These are phyloP conservation scores for Periophthalmus modestus DNA, from an alignment of 2,113 vertebrate genomes.

Conservation along the genomic window DNA sequence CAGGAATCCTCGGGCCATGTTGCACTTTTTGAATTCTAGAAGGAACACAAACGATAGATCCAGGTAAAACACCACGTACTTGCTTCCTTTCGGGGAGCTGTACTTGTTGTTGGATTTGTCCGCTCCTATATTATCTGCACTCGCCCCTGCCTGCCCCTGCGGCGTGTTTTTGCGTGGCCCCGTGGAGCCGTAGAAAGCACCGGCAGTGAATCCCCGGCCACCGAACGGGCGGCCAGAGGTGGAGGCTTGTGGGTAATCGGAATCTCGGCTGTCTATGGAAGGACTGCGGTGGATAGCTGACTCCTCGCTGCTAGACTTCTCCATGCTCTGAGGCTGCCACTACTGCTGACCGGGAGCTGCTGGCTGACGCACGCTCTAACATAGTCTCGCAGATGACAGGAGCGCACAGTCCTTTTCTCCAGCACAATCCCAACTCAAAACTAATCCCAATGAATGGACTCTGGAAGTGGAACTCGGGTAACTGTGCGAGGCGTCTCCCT, in stretches of 20 bases:
- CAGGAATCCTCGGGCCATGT: conserved; percentile 98
- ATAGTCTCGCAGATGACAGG: conserved; percentile 80
- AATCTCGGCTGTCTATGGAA: conserved; percentile 95
- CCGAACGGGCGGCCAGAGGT: conserved; percentile 89
- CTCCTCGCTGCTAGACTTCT: conserved; percentile 99
- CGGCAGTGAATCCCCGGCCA: conserved; percentile 92
- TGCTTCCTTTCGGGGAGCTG: conserved; percentile 91
- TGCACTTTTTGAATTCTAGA: conserved; percentile 99
- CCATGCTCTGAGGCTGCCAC: conserved; percentile 87
- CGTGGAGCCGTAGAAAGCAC: conserved; percentile 94
- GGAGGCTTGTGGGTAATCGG: conserved; percentile 90
- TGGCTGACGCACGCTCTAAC: conserved; percentile 74
- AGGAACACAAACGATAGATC: conserved; percentile 99
- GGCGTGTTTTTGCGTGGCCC: conserved; percentile 80
- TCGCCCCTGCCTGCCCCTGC: conserved; percentile 62
- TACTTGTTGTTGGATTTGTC: conserved; percentile 84
- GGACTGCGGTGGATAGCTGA: conserved; percentile 98
- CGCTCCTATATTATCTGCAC: conserved; percentile 50
- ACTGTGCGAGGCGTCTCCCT: conserved; percentile 30
- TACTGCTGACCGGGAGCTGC: conserved; percentile 71
- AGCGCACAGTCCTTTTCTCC: conserved; percentile 38
- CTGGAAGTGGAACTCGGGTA: conserved; percentile 27
- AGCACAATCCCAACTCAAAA: conserved; percentile 1
- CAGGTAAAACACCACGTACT: conserved; percentile 99
- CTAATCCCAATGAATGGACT: conserved; percentile 32